A percentile compares a stretch with the other conserved stretches of the same genome.
These are phyloP conservation scores for Metaphire vulgaris DNA, from an alignment of 1,140 invertebrate species.

Conservation along the genomic window DNA sequence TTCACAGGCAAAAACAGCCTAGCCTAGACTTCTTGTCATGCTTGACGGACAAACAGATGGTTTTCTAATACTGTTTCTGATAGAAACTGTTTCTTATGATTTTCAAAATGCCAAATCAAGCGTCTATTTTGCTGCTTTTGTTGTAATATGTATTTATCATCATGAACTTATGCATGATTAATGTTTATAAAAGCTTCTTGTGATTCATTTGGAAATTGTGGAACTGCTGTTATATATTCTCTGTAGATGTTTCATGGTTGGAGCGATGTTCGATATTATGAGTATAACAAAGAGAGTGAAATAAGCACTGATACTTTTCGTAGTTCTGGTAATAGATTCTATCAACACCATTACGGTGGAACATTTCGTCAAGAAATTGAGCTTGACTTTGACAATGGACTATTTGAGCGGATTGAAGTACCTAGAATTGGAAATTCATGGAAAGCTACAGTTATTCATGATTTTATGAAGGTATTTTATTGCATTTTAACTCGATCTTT, in stretches of 20 bases:
- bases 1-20: too few relatives aligned
- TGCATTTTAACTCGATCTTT: too few relatives aligned
- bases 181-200: not conserved
- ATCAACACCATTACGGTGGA: not conserved
- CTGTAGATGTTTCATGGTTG: conserved; percentile 8
- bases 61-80: not conserved
- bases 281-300: not conserved
- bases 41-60: too few relatives aligned
- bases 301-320: not conserved
- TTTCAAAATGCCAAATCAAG: not conserved
- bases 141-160: not conserved
- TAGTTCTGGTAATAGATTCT: not conserved
- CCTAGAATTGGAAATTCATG: not conserved
- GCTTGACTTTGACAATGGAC: not conserved
- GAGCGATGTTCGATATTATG: not conserved
- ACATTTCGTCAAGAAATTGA: not conserved
- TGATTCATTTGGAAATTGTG: not conserved
- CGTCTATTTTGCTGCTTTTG: not conserved
- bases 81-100: not conserved
- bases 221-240: not conserved
- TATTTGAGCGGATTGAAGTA: not conserved
- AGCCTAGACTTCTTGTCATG: too few relatives aligned
- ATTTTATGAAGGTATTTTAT: not conserved
- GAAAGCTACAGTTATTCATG: not conserved
- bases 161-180: not conserved